Evolutionary conservation across 2,888 invertebrate species (phyloP).

Genomic region (Chalcosyrphus nemorum): DNA sequence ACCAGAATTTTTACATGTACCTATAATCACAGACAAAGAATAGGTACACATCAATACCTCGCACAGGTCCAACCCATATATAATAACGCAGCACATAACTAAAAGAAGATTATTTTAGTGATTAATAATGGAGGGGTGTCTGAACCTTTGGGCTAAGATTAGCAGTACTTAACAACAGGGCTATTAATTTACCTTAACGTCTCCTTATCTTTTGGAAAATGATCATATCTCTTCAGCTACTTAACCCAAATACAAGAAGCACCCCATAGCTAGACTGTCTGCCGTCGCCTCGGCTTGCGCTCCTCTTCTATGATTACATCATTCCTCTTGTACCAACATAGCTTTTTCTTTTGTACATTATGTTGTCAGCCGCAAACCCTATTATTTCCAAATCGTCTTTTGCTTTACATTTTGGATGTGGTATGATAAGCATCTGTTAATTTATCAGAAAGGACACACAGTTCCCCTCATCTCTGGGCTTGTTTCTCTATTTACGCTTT

Average conservation of each 20-base stretch:
- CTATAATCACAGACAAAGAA: too few species aligned
- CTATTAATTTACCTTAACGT: conserved; percentile 56
- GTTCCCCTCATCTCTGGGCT: too few species aligned
- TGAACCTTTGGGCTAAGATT: conserved; percentile 34
- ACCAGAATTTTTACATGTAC: too few species aligned
- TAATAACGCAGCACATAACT: neutral
- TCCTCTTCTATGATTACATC: neutral
- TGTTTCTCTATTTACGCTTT: too few species aligned
- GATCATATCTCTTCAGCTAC: conserved; percentile 60
- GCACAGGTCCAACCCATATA: neutral
- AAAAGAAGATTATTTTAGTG: conserved; percentile 25
- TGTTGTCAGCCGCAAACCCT: conserved; percentile 56
- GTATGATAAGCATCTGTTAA: conserved; percentile 68
- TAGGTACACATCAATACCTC: neutral
- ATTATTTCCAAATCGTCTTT: conserved; percentile 59
- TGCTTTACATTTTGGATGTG: conserved; percentile 15
- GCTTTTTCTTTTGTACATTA: conserved; percentile 9
- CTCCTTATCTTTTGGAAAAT: conserved; percentile 34
- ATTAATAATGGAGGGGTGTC: conserved; percentile 54
- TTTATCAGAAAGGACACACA: conserved; percentile 68
- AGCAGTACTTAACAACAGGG: conserved; percentile 40
- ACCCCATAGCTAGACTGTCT: conserved; percentile 38
- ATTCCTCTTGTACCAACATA: neutral
- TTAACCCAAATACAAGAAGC: conserved; percentile 58
- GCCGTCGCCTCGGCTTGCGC: conserved; percentile 7